Base-by-base conservation (phyloP, 2,797 vertebrate genomes). In the Peromyscus aztecus region DNA sequence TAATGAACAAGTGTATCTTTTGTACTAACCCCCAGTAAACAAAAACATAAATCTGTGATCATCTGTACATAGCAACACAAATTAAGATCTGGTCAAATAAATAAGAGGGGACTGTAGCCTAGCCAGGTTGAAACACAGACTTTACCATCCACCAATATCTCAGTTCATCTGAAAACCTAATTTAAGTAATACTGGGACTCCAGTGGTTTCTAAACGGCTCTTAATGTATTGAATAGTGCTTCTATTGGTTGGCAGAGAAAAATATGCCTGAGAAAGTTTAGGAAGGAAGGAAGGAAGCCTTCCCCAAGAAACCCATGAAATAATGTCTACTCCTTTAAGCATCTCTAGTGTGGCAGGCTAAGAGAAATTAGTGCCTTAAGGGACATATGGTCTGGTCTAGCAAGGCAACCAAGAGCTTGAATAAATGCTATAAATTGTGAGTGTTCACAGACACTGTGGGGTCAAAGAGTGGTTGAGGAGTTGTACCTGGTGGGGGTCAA, bases 31-130 rank as follows among this genome's bases (percentile, higher is more conserved):
- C 34, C 77, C 71, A 61, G 34, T 40, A 71, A 71, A 43, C 37
- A 88, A 37, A 23, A 57, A 34, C 16, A n/a, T 29, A 63, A 73
- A 11, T 4, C 29, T 40, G 21, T 40, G 27, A 86, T 11, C 14
- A 27, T 19, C n/a, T 81, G 6, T 46, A 29, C 34, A 87, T 6
- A 59, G 91, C 8, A 76, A 34, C 24, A n/a, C 59, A 49, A 87
- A 61, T 69, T 37, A 84, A 16, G 84, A 29, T 93, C 84, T 90
- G 37, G 40, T 46, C 69, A 81, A 92, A 59, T 31, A 81, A 92
- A 52, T 31, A 94, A 63, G 40, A 67, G 34, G 40, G 21, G 6
- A 27, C 80, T 17, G 9, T 63, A 73, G 57, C 49, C 43, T 84
- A 16, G 16, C 34, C 24, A 76, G 46, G 37, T 4, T 46, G 55